Percentiles rank a stretch among this genome's conserved stretches.
phyloP scores from a whole-genome alignment of 2,888 invertebrate genomes.

The Pyrgus malvae region DNA sequence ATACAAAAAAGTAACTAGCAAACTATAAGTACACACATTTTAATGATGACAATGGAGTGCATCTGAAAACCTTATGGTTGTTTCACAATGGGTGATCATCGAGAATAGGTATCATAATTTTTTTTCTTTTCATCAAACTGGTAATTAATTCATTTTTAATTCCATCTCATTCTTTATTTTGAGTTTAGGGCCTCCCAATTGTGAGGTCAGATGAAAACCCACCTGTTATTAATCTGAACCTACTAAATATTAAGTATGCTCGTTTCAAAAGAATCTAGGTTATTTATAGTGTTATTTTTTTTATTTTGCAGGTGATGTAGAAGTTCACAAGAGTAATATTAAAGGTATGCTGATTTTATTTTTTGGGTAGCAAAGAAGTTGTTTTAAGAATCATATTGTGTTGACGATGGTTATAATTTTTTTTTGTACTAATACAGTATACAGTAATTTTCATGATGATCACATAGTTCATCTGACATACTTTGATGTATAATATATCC shows the following conservation, averaged over 20 bases:
- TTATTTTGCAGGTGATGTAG: background rate
- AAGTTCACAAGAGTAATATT: too few species aligned
- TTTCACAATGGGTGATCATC: conserved; percentile 49
- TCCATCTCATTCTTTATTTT: conserved; percentile 30
- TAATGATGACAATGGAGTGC: conserved; percentile 77
- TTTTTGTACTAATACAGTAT: too few species aligned
- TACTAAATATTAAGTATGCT: background rate
- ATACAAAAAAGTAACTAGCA: too few species aligned
- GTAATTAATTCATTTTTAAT: conserved; percentile 11
- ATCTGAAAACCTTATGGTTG: conserved; percentile 69
- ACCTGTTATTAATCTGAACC: background rate
- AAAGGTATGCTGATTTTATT: too few species aligned
- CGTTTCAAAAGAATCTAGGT: background rate
- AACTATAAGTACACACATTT: too few species aligned
- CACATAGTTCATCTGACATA: conserved; percentile 52
- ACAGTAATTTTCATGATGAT: conserved; percentile 50
- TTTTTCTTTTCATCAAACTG: conserved; percentile 41
- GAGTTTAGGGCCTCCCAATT: conserved; percentile 54
- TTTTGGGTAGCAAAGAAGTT: too few species aligned
- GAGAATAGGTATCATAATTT: conserved; percentile 49
- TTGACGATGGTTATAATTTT: too few species aligned
- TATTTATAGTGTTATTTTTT: background rate
- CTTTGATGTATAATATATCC: conserved; percentile 41
- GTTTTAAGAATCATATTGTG: too few species aligned
- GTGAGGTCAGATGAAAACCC: conserved; percentile 61